Conservation (phyloP, 2,888 invertebrate species). For the Nysson spinosus region DNA sequence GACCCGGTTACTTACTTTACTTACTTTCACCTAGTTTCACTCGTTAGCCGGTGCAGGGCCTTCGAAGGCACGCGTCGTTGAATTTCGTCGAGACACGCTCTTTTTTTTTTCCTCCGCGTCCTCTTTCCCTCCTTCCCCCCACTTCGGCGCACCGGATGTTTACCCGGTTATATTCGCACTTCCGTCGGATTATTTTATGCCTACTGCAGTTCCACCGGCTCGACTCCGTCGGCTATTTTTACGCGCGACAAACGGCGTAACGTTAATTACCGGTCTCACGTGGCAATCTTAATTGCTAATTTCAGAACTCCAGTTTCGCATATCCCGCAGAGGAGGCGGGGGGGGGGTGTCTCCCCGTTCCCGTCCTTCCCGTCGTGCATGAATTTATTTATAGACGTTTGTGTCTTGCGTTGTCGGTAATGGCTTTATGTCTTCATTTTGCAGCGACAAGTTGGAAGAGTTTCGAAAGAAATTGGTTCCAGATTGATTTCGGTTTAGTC, state of each 20-base stretch:
- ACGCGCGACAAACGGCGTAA: neutral
- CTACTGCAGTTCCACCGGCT: neutral
- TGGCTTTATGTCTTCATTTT: too few relatives aligned
- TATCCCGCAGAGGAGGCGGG: neutral
- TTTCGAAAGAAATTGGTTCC: too few relatives aligned
- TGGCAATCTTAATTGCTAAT: neutral
- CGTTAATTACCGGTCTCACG: too few relatives aligned
- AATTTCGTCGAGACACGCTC: conserved; percentile 26
- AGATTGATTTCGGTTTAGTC: too few relatives aligned
- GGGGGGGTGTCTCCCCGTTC: neutral
- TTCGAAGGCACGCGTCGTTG: conserved; percentile 21
- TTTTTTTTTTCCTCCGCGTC: conserved; percentile 27
- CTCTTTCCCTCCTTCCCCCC: too few relatives aligned
- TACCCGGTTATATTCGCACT: conserved; percentile 10
- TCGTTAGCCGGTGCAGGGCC: conserved; percentile 28
- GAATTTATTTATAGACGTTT: too few relatives aligned
- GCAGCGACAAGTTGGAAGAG: too few relatives aligned
- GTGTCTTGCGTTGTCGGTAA: too few relatives aligned
- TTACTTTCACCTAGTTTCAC: conserved; percentile 63
- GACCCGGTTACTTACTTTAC: conserved; percentile 11
- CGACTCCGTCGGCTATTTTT: neutral
- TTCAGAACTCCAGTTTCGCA: neutral
- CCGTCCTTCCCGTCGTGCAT: too few relatives aligned
- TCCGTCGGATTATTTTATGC: conserved; percentile 33
- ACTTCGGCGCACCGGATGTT: conserved; percentile 29